Percentiles rank a stretch among this genome's conserved stretches.
Evolutionary conservation across 2,888 invertebrate genomes (phyloP).

Genomic region (Drepanosiphum platanoidis): DNA sequence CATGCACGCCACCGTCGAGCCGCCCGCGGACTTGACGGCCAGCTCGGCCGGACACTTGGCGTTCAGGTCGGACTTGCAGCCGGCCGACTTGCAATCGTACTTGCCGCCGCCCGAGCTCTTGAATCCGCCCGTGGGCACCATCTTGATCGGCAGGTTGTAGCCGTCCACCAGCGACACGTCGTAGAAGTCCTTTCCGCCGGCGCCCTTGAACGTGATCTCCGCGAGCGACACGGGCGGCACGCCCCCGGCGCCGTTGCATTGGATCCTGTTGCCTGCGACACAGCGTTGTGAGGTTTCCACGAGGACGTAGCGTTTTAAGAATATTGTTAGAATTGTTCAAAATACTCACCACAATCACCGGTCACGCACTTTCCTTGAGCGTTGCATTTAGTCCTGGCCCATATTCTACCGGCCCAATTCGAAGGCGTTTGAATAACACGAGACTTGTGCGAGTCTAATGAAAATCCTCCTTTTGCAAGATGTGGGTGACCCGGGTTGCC

Average conservation of each 20-base stretch:
- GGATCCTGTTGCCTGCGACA: background rate
- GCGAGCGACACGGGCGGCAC: background rate
- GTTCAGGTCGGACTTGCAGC: background rate
- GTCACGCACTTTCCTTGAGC: background rate
- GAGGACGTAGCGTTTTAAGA: too few relatives aligned
- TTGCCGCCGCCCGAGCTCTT: background rate
- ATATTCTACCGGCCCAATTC: slow-evolving; percentile 1
- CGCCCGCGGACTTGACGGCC: background rate
- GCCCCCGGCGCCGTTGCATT: background rate
- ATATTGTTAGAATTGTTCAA: too few relatives aligned
- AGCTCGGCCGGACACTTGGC: background rate
- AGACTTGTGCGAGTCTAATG: background rate
- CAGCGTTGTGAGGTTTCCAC: too few relatives aligned
- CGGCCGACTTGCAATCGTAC: background rate
- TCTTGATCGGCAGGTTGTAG: background rate
- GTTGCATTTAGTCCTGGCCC: background rate
- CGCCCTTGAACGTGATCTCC: background rate
- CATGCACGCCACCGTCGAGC: background rate
- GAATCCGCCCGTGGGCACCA: background rate
- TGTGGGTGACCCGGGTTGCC: background rate
- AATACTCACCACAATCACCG: background rate
- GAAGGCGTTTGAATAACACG: background rate
- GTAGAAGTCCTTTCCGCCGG: background rate
- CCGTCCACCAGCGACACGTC: background rate
- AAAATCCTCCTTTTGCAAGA: background rate